These are phyloP conservation scores for Ectemnius lituratus DNA, from an alignment of 2,888 invertebrate species.

Conservation along the genomic window DNA sequence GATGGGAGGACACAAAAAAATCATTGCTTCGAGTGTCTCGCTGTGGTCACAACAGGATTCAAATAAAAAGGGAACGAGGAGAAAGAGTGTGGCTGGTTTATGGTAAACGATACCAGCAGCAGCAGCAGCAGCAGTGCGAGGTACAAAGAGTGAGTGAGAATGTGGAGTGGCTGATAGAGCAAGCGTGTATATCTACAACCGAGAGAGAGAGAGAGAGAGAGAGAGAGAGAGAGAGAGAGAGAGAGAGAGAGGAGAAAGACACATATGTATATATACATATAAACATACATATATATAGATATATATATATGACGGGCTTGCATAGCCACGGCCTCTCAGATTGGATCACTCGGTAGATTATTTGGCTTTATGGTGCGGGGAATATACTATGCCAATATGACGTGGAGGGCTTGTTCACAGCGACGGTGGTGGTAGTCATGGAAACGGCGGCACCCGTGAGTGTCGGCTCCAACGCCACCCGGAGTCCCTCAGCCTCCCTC, in stretches of 20 bases:
- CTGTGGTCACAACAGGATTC: no score
- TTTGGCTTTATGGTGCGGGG: constrained; percentile 75
- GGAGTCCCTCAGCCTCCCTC: constrained; percentile 69
- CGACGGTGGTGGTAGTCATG: constrained; percentile 70
- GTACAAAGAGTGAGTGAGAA: background rate
- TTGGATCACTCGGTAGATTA: constrained; percentile 72
- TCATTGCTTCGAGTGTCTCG: no score
- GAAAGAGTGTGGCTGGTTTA: no score
- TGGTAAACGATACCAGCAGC: no score
- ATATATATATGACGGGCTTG: background rate
- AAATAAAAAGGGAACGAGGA: no score
- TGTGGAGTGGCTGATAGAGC: background rate
- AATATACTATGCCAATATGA: constrained; percentile 75
- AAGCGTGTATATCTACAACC: background rate
- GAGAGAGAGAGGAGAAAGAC: background rate
- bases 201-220: background rate
- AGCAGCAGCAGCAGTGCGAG: no score
- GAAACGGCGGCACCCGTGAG: constrained; percentile 79
- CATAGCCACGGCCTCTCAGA: constrained; percentile 53
- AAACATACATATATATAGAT: no score
- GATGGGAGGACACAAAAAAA: no score
- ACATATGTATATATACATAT: no score
- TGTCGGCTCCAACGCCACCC: constrained; percentile 81
- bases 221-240: background rate
- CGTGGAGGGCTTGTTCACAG: constrained; percentile 70